These are phyloP conservation scores for Drosophila baimaii DNA, from an alignment of 1,140 invertebrate species.

Conservation along the genomic window DNA sequence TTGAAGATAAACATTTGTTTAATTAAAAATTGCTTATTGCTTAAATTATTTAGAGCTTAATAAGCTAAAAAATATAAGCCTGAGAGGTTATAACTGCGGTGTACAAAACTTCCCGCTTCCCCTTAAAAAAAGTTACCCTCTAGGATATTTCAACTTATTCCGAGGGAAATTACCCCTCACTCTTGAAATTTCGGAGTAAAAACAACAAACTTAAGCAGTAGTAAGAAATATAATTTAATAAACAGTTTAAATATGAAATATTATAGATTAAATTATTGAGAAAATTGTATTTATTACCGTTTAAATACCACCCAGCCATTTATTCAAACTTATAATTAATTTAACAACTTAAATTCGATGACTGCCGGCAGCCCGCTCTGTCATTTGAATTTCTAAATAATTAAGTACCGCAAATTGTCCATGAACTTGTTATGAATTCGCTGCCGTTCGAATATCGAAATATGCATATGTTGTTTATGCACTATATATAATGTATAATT, in stretches of 20 bases:
- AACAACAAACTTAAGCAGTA: background rate
- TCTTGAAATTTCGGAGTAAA: background rate
- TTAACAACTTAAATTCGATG: background rate
- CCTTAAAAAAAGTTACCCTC: background rate
- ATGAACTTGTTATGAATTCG: slow-evolving; percentile 23
- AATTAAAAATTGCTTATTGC: too few species aligned
- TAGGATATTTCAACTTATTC: background rate
- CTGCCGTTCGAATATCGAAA: background rate
- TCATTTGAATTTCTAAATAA: slow-evolving; percentile 3
- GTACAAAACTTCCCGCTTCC: background rate
- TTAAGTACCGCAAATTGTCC: slow-evolving; percentile 14
- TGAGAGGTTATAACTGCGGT: too few species aligned
- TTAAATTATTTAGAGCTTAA: too few species aligned
- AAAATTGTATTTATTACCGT: too few species aligned
- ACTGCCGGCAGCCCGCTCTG: background rate
- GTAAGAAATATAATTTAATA: background rate
- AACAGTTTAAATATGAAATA: background rate
- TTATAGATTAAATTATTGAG: too few species aligned
- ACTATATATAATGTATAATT: slow-evolving; percentile 40
- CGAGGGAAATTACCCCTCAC: background rate
- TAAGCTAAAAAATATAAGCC: too few species aligned
- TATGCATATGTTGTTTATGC: slow-evolving; percentile 14
- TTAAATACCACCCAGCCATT: too few species aligned
- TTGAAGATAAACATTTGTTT: too few species aligned
- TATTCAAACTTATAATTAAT: too few species aligned